Base-by-base conservation (phyloP, 2,113 vertebrate species). In the Xiphophorus hellerii region DNA sequence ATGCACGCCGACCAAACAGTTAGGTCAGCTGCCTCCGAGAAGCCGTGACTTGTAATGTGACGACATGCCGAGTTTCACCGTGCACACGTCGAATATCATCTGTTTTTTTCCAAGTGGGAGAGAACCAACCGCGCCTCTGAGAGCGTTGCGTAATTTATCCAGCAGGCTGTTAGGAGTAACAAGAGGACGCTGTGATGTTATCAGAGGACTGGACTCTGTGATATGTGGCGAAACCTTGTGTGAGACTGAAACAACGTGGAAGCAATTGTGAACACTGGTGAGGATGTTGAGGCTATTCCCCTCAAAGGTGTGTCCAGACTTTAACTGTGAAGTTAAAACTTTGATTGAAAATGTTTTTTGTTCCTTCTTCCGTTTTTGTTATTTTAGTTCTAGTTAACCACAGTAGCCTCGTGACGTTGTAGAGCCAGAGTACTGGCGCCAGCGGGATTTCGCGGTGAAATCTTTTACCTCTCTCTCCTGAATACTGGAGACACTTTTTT, bases 381-480 rank as follows among this genome's bases (percentile, higher is more conserved):
- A 5, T 15, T 42, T 6, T 20, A 17, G 17, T 48, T 48, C 20
- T 48, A 6, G 5, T 48, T 20, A 6, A 5, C 4, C 17, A 12
- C 12, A 37, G 20, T 58, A 1, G 7, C 25, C 51, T 3, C 10
- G 10, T 37, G 35, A 58, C 1, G 51, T n/a, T n/a, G 20, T 11
- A 58, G 51, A n/a, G 51, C 7, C 25, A 58, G 51, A 58, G 51
- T 58, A 25, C 25, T 2, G 17, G 22, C 3, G 5, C 31, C 1
- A 35, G 2, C 3, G 10, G 62, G 68, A 69, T 86, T 71, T 64
- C 72, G 72, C 58, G 73, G 44, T 78, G 48, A 72, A 70, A 39
- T 33, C 25, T 73, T 74, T 72, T 15, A 31, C 69, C 48, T 4
- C 62, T 80, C 66, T 6, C 4, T 77, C 64, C 66, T 35, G 60